phyloP scores from a whole-genome alignment of 35 echinoderm and acorn worm species.

The Strongylocentrotus purpuratus region DNA sequence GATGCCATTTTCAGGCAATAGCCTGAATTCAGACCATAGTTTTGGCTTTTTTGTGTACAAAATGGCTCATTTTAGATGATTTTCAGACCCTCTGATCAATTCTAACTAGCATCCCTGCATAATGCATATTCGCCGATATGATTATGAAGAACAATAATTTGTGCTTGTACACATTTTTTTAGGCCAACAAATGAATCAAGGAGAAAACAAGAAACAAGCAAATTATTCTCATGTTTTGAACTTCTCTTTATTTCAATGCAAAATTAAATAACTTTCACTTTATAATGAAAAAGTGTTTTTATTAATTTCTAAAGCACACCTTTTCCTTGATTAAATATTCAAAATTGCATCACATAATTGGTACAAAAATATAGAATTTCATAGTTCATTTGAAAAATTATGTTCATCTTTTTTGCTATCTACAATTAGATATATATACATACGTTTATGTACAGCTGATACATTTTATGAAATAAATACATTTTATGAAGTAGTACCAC shows the following conservation, averaged over 20 bases:
- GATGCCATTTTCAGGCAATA: too few species aligned
- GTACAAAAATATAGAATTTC: neutral
- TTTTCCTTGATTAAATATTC: neutral
- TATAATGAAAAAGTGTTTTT: neutral
- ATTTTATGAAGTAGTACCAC: neutral
- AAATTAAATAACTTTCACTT: neutral
- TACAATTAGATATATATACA: neutral
- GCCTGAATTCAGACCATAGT: too few species aligned
- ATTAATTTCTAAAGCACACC: neutral
- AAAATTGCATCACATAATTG: neutral
- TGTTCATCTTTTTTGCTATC: neutral
- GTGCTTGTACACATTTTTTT: neutral
- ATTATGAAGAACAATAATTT: neutral
- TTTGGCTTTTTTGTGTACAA: too few species aligned
- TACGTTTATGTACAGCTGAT: neutral
- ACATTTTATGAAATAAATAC: neutral
- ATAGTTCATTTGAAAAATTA: neutral
- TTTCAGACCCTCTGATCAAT: too few species aligned
- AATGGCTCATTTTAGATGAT: too few species aligned
- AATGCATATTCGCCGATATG: neutral
- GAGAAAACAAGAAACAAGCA: neutral
- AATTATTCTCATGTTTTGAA: neutral
- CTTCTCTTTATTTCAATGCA: neutral
- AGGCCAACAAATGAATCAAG: neutral
- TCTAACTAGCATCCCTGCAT: too few species aligned